phyloP scores from a whole-genome alignment of 2,888 invertebrate species.

The Epistrophe grossulariae region DNA sequence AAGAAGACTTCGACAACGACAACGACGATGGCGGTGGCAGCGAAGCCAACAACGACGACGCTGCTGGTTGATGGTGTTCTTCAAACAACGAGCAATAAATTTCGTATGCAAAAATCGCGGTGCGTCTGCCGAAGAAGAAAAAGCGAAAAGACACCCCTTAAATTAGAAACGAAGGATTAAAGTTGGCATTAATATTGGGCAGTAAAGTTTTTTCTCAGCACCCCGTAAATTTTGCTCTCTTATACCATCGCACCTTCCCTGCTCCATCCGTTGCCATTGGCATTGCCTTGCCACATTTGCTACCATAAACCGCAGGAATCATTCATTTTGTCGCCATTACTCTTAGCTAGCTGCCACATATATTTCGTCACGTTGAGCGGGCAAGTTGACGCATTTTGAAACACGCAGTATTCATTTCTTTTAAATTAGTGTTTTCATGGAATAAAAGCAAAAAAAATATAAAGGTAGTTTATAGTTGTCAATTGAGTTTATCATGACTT shows the following conservation, averaged over 20 bases:
- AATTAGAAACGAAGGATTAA: constrained; percentile 75
- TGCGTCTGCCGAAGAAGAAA: constrained; percentile 22
- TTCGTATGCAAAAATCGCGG: constrained; percentile 71
- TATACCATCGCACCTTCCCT: constrained; percentile 31
- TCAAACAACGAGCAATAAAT: constrained; percentile 56
- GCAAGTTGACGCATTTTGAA: constrained; percentile 14
- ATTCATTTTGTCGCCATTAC: constrained; percentile 72
- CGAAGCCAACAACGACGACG: constrained; percentile 12
- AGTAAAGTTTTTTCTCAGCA: constrained; percentile 41
- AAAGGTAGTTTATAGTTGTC: not conserved
- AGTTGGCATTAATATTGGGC: constrained; percentile 72
- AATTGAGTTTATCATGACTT: not conserved
- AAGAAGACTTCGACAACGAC: constrained; percentile 31
- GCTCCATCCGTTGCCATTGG: constrained; percentile 14
- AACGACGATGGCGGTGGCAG: constrained; percentile 30
- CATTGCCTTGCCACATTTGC: constrained; percentile 18
- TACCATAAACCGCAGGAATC: constrained; percentile 58
- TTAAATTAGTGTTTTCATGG: too few species aligned
- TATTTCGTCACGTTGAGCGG: constrained; percentile 53
- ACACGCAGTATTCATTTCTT: constrained; percentile 11
- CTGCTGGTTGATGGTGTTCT: constrained; percentile 17
- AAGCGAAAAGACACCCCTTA: constrained; percentile 66
- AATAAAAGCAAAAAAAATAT: too few species aligned
- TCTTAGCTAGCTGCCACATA: constrained; percentile 69
- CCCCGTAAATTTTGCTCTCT: constrained; percentile 20